Base-by-base conservation (phyloP, 2,797 vertebrate genomes). In the Notolepis coatsorum region DNA sequence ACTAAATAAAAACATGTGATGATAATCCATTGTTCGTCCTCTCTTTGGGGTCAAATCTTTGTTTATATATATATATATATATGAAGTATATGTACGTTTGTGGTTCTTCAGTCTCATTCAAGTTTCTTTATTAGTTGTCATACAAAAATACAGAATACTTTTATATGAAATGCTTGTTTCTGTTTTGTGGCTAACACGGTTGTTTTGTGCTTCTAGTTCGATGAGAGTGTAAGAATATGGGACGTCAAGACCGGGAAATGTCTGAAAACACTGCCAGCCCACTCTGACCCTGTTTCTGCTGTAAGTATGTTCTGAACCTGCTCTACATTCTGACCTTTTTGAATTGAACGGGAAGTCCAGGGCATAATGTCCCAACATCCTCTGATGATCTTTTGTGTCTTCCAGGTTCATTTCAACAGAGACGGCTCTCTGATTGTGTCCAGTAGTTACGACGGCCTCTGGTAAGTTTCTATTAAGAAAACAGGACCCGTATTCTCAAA, bases 191-290 rank as follows among this genome's bases (percentile, higher is more conserved):
- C n/a, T n/a, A n/a, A n/a, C n/a, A n/a, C n/a, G n/a, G n/a, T 71
- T 61, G 41, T 20, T 39, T 49, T 48, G 13, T 25, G 31, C 52
- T 56, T 67, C 0, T 80, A 99, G 98, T 99, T 99, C 64, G 98
- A 99, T 0, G 98, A 99, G 62, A 99, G 97, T 0, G 98, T 99
- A 28, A 85, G 98, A 87, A 99, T 99, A 92, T 99, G 98, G 98
- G 98, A 99, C 0, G 98, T 99, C 77, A 99, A 99, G 77, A 99
- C 97, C 0, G 98, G 98, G 48, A 99, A 99, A 86, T 99, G 98
- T 89, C 93, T 99, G 87, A 99, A 99, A 93, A 99, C 98, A 0
- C 73, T 99, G 87, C 98, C 98, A 0, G 97, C 98, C 5, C 98
- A 99, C 73, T 99, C 98, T 0, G 98, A 99, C 79, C 97, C 98